Percentiles rank a stretch among this genome's conserved stretches.
Conservation (phyloP, 2,888 invertebrate species). For the Andrena minutula region DNA sequence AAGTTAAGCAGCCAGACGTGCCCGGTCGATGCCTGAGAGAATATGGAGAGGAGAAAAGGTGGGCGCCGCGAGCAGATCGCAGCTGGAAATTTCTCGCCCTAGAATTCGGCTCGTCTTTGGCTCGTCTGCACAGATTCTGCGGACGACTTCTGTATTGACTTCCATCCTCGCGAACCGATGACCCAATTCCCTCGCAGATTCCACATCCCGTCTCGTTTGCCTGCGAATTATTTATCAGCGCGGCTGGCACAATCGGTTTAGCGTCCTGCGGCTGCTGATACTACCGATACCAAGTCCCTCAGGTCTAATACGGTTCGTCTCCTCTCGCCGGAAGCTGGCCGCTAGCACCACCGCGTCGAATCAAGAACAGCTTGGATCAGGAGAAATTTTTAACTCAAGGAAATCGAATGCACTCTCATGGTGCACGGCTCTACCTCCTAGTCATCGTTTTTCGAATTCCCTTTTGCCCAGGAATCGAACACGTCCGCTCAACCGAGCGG, state of each 20-base stretch:
- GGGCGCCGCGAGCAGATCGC: no score
- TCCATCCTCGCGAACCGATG: conserved; percentile 57
- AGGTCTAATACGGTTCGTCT: conserved; percentile 15
- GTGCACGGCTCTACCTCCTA: background rate
- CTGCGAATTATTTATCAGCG: conserved; percentile 68
- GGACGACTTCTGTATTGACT: conserved; percentile 63
- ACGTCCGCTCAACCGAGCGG: no score
- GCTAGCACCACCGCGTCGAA: background rate
- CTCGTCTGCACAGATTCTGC: conserved; percentile 44
- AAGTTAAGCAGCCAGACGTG: conserved; percentile 12
- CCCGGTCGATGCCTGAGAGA: background rate
- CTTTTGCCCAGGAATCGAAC: background rate
- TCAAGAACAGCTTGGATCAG: conserved; percentile 10
- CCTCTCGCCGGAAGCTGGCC: background rate
- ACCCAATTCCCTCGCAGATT: conserved; percentile 63
- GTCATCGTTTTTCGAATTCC: background rate
- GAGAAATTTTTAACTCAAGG: background rate
- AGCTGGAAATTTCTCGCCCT: conserved; percentile 5
- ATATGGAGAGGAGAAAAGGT: conserved; percentile 8
- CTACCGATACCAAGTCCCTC: conserved; percentile 12
- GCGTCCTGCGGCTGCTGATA: conserved; percentile 27
- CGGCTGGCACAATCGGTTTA: conserved; percentile 63
- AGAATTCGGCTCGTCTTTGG: conserved; percentile 24
- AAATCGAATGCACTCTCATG: background rate
- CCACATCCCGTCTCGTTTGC: conserved; percentile 35